Evolutionary conservation across 1,140 invertebrate species (phyloP), one percentile per base, ranked within the genome.

Genomic region (Tetramorium simillimum): DNA sequence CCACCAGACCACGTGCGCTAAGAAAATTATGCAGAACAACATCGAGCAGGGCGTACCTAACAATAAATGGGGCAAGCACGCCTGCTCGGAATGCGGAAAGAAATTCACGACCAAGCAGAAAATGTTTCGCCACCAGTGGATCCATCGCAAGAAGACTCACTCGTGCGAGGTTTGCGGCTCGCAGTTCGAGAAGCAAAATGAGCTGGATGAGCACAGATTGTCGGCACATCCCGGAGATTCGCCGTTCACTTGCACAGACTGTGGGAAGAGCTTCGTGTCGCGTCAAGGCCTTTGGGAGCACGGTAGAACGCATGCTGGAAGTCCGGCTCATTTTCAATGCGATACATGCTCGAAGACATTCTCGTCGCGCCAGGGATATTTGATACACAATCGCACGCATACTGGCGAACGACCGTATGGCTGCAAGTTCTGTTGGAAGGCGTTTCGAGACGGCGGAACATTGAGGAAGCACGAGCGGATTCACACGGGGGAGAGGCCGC

Each of bases 351-450:
- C 93, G 1, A 96, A 96, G 82, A 95, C 94, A 0, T 95, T 96
- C 63, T 94, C 95, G 62, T 95, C 95, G 87, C 92, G 96, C 90
- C 98, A 98, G 96, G 96, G 98, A 0, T 96, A 96, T 77, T 95
- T 97, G 76, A 97, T 97, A 80, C 97, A 97, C 88, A 94, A 96
- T 73, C 93, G 96, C 12, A 96, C 95, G 3, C 96, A 97, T 69
- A 96, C 96, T 0, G 96, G 96, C 0, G 96, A 96, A 86, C 96
- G 96, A 65, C 95, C 97, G 0, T 97, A 97, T 88, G 96, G 96
- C 28, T 98, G 97, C 91, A 96, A 96, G 73, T 97, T 97, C 90
- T 98, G 98, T 92, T 97, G 97, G 90, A 98, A 98, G 92, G 96
- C 97, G 63, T 98, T 98, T 85, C 93, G 96, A 14, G 96, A 96